These are phyloP conservation scores for Teleogryllus oceanicus DNA, from an alignment of 2,888 invertebrate genomes.

Conservation along the genomic window DNA sequence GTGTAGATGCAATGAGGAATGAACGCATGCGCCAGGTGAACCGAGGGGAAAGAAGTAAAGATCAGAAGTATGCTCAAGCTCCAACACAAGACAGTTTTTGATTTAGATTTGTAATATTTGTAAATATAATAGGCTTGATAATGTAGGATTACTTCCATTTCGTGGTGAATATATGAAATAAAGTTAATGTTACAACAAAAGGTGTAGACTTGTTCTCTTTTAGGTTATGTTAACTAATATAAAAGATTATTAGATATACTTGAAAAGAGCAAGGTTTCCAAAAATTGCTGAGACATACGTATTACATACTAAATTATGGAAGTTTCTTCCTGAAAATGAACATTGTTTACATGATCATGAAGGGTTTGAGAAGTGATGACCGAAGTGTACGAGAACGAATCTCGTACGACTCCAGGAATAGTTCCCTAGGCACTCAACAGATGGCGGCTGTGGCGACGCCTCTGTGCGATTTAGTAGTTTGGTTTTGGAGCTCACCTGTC, in stretches of 20 bases:
- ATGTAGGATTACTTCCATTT: not conserved
- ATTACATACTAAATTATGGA: no score
- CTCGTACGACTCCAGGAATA: not conserved
- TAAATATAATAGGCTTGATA: not conserved
- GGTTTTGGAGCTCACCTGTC: slow-evolving; percentile 31
- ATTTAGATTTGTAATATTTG: slow-evolving; percentile 42
- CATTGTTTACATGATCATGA: no score
- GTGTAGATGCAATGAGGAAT: slow-evolving; percentile 55
- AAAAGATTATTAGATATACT: not conserved
- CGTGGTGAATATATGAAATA: slow-evolving; percentile 11
- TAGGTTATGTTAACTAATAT: not conserved
- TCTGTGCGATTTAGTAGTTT: slow-evolving; percentile 23
- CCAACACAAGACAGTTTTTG: slow-evolving; percentile 60
- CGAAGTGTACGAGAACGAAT: not conserved
- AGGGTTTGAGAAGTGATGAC: not conserved
- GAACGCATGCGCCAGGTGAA: slow-evolving; percentile 61
- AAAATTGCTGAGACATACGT: no score
- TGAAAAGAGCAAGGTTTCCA: not conserved
- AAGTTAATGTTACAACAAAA: not conserved
- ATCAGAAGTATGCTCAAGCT: slow-evolving; percentile 53
- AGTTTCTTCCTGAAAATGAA: no score
- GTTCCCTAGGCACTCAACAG: slow-evolving; percentile 18
- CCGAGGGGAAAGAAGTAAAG: slow-evolving; percentile 55
- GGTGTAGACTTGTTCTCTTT: not conserved
- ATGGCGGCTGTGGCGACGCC: slow-evolving; percentile 24